Conservation (phyloP, 1,140 invertebrate genomes). For the Ganaspis sp. region DNA sequence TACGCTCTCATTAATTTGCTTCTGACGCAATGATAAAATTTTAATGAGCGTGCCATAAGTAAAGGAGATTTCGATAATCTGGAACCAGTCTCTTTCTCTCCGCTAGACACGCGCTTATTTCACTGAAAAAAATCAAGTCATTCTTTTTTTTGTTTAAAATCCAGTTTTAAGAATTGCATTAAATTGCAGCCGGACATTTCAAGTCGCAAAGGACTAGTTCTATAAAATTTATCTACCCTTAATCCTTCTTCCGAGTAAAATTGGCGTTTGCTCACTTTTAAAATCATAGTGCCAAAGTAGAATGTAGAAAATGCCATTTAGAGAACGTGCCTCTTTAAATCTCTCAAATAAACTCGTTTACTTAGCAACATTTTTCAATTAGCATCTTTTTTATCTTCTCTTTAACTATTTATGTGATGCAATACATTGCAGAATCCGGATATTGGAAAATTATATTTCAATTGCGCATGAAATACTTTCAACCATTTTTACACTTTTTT, state of each 20-base stretch:
- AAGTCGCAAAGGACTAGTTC: not conserved
- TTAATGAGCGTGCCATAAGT: not conserved
- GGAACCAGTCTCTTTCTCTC: not conserved
- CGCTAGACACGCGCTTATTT: not conserved
- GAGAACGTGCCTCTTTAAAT: not conserved
- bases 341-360: conserved; percentile 23
- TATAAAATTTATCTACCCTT: not conserved
- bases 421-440: too few relatives aligned
- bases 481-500: too few relatives aligned
- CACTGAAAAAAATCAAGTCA: not conserved
- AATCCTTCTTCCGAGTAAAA: not conserved
- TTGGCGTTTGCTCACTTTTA: not conserved
- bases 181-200: not conserved
- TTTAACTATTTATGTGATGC: not conserved
- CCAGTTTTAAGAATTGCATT: not conserved
- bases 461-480: too few relatives aligned
- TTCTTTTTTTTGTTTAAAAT: not conserved
- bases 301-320: not conserved
- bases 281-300: not conserved
- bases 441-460: too few relatives aligned
- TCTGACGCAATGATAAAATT: conserved; percentile 9
- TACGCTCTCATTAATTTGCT: conserved; percentile 4
- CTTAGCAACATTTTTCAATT: not conserved
- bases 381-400: not conserved
- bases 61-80: not conserved